Evolutionary conservation across 2,888 invertebrate genomes (phyloP), one percentile per base, ranked within the genome.

Genomic region (Eupithecia tripunctaria): DNA sequence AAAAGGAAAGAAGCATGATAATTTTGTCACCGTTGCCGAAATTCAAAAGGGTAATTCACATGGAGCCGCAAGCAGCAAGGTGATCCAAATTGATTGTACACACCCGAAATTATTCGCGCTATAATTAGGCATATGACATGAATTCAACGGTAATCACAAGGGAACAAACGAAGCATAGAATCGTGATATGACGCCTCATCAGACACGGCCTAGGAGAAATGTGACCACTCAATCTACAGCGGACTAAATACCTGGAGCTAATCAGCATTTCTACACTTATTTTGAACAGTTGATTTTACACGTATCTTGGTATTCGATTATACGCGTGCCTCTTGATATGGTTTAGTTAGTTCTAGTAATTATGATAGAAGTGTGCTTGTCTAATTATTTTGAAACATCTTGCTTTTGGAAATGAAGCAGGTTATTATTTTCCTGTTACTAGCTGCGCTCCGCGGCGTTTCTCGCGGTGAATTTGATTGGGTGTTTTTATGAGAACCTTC

Each of bases 201-300:
- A 87, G 89, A 88, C 82, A 89, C 91, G 91, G 75, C 76, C 76
- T 78, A 79, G 79, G 79, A 76, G 76, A 79, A 78, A 78, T 79
- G 79, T 79, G 79, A 79, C 79, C 76, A 56, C 76, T 79, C 74
- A 74, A 79, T 79, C 70, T 67, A 72, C 77, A 75, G 74, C 74
- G 51, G 86, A 84, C 91, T 93, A 94, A 93, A 94, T 92, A 94
- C 94, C 94, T 94, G 94, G 79, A 90, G 88, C 94, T 92, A 94
- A 94, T 94, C 94, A 94, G 85, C 93, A 94, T 94, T 94, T 89
- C 90, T 93, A 94, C 93, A 94, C 94, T 92, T 85, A 94, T 94
- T 94, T 93, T 93, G 91, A 94, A 94, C 94, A 94, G 91, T 92
- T 92, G 90, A 93, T 94, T 94, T 93, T 91, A 92, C 47, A 51